Percentiles rank a stretch among this genome's conserved stretches.
phyloP scores from a whole-genome alignment of 2,888 invertebrate species.

The Gastracanthus pulcherrimus region DNA sequence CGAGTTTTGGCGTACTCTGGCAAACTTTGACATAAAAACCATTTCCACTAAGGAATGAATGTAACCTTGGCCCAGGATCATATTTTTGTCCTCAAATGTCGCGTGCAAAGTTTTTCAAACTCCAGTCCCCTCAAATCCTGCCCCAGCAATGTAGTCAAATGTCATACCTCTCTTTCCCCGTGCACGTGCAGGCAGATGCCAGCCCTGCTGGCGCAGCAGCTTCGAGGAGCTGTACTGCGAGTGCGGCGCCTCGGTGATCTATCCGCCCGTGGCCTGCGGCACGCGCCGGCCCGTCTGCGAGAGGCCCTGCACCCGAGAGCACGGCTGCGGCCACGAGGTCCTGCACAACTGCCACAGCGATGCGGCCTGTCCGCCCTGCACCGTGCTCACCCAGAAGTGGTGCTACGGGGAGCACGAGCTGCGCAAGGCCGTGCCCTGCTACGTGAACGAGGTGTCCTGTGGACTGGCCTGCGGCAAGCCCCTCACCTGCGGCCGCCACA shows the following conservation, averaged over 20 bases:
- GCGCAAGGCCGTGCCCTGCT: conserved; percentile 93
- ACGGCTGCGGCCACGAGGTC: conserved; percentile 90
- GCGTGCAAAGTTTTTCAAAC: no score
- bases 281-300: conserved; percentile 90
- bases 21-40: no score
- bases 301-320: conserved; percentile 86
- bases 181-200: conserved; percentile 72
- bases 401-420: conserved; percentile 91
- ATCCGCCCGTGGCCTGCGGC: conserved; percentile 96
- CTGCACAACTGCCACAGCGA: conserved; percentile 91
- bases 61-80: no score
- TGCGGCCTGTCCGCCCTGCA: conserved; percentile 89
- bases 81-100: no score
- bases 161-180: no score
- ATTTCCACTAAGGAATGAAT: no score
- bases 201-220: conserved; percentile 75
- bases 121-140: no score
- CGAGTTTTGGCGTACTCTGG: no score
- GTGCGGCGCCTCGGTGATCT: conserved; percentile 91
- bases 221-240: conserved; percentile 95
- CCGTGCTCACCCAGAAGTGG: conserved; percentile 89
- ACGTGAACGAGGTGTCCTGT: conserved; percentile 92
- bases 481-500: conserved; percentile 90
- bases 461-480: conserved; percentile 91
- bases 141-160: no score